Evolutionary conservation across 2,113 vertebrate genomes (phyloP).

Genomic region (Columba livia): DNA sequence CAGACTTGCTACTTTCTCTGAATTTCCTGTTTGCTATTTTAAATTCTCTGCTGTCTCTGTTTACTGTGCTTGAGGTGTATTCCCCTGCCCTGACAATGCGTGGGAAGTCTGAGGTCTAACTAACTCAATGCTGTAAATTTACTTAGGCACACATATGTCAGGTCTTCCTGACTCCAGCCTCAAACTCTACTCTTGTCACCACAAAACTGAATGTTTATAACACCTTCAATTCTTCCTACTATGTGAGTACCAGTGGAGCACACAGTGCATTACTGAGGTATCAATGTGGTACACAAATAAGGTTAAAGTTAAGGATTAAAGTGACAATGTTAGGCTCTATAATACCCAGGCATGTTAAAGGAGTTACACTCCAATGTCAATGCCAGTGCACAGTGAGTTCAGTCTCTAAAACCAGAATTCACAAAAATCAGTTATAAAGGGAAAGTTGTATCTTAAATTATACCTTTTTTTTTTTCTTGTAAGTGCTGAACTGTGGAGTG

Average conservation of each 20-base stretch:
- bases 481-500: background rate
- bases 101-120: conserved; percentile 7
- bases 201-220: background rate
- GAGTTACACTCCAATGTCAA: background rate
- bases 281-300: background rate
- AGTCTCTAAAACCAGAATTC: background rate
- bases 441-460: background rate
- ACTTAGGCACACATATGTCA: background rate
- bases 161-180: background rate
- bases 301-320: background rate
- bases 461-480: background rate
- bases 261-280: background rate
- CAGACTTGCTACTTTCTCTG: background rate
- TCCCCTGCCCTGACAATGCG: background rate
- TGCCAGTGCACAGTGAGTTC: background rate
- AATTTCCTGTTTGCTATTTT: conserved; percentile 11
- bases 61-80: background rate
- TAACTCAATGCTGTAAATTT: background rate
- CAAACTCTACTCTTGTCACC: background rate
- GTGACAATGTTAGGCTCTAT: background rate
- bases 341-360: background rate
- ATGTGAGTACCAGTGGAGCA: background rate
- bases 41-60: background rate
- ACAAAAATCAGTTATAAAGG: background rate
- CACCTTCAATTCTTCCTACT: background rate